These are phyloP conservation scores for Mesitornis unicolor DNA, from an alignment of 2,113 vertebrate genomes.

Conservation along the genomic window DNA sequence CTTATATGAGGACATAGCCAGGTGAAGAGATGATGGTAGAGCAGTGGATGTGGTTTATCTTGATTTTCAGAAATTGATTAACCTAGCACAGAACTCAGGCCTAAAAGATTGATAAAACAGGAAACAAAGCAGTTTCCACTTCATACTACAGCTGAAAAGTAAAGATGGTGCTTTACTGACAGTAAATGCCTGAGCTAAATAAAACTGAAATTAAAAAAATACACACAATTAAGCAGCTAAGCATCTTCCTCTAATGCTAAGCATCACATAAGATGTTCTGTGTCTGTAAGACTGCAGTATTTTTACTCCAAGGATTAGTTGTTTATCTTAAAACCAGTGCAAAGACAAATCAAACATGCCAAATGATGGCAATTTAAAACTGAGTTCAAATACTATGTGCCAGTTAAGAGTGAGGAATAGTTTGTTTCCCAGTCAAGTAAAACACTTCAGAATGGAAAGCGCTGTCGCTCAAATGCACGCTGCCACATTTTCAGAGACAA, in stretches of 20 bases:
- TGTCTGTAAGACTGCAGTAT: neutral
- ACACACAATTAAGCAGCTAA: neutral
- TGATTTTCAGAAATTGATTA: neutral
- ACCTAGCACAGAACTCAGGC: neutral
- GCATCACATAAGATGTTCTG: neutral
- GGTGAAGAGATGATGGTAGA: too few relatives aligned
- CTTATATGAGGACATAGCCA: too few relatives aligned
- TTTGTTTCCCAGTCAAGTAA: neutral
- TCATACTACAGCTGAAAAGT: neutral
- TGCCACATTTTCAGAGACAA: neutral
- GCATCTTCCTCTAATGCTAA: neutral
- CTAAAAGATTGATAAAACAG: neutral
- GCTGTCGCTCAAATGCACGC: neutral
- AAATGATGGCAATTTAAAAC: neutral
- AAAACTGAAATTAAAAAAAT: neutral
- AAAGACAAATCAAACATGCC: neutral
- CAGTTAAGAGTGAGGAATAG: neutral
- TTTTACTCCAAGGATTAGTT: neutral
- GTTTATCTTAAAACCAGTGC: neutral
- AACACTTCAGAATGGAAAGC: neutral
- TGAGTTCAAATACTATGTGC: neutral
- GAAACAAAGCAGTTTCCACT: neutral
- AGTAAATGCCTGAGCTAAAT: neutral
- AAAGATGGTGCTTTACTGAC: neutral
- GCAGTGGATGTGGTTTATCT: too few relatives aligned